Evolutionary conservation across 2,113 vertebrate species (phyloP).

Genomic region (Corythaixoides concolor): DNA sequence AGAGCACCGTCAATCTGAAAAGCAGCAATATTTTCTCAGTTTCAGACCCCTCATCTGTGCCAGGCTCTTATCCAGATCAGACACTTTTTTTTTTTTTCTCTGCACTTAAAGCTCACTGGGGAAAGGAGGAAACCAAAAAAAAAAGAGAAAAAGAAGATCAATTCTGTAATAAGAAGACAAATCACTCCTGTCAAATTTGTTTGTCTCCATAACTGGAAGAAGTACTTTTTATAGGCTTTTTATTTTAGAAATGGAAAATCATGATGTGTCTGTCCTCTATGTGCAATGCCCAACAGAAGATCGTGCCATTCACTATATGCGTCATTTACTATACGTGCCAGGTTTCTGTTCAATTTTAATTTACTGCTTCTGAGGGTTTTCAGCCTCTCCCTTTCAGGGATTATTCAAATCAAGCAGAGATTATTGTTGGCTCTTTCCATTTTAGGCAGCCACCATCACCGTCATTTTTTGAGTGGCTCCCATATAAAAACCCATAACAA

Average conservation of each 20-base stretch:
- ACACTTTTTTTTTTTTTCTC: not conserved
- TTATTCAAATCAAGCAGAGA: not conserved
- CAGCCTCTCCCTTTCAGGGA: not conserved
- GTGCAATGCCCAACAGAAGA: not conserved
- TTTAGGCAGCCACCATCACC: constrained; percentile 21
- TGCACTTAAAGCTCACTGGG: not conserved
- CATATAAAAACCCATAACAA: not conserved
- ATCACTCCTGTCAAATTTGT: constrained; percentile 14
- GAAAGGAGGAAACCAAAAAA: not conserved
- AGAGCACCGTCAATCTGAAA: not conserved
- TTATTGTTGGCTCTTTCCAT: constrained; percentile 27
- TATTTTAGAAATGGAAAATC: constrained; percentile 34
- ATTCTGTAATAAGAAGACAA: constrained; percentile 13
- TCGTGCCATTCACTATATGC: constrained; percentile 15
- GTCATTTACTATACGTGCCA: not conserved
- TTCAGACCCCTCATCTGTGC: not conserved
- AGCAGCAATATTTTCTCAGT: not conserved
- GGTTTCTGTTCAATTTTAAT: constrained; percentile 41
- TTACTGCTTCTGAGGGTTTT: constrained; percentile 45
- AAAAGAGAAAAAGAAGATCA: not conserved
- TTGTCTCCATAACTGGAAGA: constrained; percentile 40
- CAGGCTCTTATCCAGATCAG: not conserved
- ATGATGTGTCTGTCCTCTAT: constrained; percentile 13
- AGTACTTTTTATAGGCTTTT: constrained; percentile 54
- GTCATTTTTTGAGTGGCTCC: not conserved